Percentiles rank a stretch among this genome's conserved stretches.
Conservation (phyloP, 1,140 invertebrate genomes). For the Drosophila athabasca region DNA sequence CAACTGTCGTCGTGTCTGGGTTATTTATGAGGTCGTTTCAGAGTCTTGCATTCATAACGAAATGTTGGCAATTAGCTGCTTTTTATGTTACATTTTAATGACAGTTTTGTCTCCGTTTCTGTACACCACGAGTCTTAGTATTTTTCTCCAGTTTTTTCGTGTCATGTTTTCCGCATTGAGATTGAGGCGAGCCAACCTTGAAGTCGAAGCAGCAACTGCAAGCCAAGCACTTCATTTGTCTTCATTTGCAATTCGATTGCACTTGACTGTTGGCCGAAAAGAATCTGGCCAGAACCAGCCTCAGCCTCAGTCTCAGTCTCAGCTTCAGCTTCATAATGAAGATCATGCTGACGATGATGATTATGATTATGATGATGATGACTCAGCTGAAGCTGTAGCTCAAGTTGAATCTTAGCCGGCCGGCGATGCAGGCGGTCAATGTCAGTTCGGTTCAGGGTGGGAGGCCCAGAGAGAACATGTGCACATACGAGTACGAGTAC, state of each 20-base stretch:
- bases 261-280: constrained; percentile 52
- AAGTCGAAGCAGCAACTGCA: constrained; percentile 8
- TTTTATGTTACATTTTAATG: constrained; percentile 76
- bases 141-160: constrained; percentile 36
- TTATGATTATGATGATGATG: constrained; percentile 49
- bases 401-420: constrained; percentile 45
- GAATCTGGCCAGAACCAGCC: constrained; percentile 34
- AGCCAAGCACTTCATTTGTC: constrained; percentile 56
- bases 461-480: constrained; percentile 1
- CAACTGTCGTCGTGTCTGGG: constrained; percentile 31
- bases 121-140: not conserved
- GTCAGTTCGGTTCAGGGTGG: constrained; percentile 37
- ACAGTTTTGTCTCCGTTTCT: constrained; percentile 49
- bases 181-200: constrained; percentile 69
- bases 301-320: not conserved
- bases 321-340: constrained; percentile 8
- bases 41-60: constrained; percentile 27
- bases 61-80: constrained; percentile 66
- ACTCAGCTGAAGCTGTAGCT: constrained; percentile 46
- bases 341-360: constrained; percentile 34
- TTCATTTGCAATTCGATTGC: constrained; percentile 76
- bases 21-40: constrained; percentile 50
- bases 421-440: constrained; percentile 73
- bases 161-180: constrained; percentile 74
- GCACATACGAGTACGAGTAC: too few species aligned